These are phyloP conservation scores for Centropus unirufus DNA, from an alignment of 2,113 vertebrate species.

Conservation along the genomic window DNA sequence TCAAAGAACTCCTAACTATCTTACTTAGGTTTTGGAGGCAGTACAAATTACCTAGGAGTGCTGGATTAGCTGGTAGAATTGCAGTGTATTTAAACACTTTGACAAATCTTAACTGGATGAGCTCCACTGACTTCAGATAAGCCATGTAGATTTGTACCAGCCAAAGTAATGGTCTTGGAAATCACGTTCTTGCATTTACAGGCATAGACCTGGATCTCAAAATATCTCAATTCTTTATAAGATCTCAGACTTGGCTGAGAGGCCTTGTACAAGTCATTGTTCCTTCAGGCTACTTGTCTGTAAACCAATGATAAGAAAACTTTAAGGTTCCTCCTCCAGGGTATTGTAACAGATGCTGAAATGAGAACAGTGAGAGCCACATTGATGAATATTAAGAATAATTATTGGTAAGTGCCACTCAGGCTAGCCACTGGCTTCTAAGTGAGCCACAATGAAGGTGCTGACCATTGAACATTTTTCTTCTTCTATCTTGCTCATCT, in stretches of 20 bases:
- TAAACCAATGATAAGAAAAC: neutral
- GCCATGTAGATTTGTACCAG: neutral
- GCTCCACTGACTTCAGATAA: slow-evolving; percentile 7
- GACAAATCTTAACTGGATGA: neutral
- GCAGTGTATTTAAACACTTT: slow-evolving; percentile 25
- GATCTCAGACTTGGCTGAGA: neutral
- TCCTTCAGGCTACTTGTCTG: neutral
- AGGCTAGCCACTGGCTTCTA: neutral
- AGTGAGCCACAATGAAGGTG: neutral
- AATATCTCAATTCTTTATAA: neutral
- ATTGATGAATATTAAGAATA: neutral
- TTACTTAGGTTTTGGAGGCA: neutral
- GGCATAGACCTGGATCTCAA: neutral
- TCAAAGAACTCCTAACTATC: slow-evolving; percentile 14
- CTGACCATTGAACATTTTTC: neutral
- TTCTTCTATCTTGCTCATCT: neutral
- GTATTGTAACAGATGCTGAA: neutral
- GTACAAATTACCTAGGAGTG: slow-evolving; percentile 18
- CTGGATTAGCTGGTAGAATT: slow-evolving; percentile 22
- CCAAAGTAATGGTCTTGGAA: neutral
- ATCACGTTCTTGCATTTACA: neutral
- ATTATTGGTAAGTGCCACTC: neutral
- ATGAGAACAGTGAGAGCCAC: neutral
- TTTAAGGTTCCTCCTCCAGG: neutral
- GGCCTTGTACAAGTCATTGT: neutral